These are phyloP conservation scores for Spodoptera litura DNA, from an alignment of 1,140 invertebrate genomes.

Conservation along the genomic window DNA sequence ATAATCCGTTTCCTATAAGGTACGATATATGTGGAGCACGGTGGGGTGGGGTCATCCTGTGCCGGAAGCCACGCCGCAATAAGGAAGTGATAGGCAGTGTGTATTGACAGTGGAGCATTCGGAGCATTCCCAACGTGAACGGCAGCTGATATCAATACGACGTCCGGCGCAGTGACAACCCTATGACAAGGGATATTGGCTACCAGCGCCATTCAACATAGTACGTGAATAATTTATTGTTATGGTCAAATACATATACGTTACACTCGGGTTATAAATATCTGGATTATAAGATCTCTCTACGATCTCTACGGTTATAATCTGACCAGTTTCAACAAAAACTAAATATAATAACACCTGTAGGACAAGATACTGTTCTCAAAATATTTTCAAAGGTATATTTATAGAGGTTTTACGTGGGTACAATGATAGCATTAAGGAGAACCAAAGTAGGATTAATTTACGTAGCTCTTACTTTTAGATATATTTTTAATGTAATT, in stretches of 20 bases:
- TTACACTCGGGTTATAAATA: background rate
- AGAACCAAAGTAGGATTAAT: too few relatives aligned
- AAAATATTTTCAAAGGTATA: too few relatives aligned
- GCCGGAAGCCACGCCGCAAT: slow-evolving; percentile 8
- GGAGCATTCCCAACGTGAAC: background rate
- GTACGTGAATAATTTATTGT: slow-evolving; percentile 36
- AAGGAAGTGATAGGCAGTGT: slow-evolving; percentile 18
- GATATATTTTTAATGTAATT: background rate
- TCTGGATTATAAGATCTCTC: too few relatives aligned
- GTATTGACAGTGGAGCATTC: background rate
- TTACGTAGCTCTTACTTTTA: background rate
- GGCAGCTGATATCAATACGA: background rate
- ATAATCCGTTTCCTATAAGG: background rate
- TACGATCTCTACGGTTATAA: too few relatives aligned
- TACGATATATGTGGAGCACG: background rate
- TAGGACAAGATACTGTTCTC: too few relatives aligned
- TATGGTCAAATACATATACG: slow-evolving; percentile 26
- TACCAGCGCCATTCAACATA: slow-evolving; percentile 16
- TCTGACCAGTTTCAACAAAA: too few relatives aligned
- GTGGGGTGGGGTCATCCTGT: background rate
- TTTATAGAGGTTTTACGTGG: too few relatives aligned
- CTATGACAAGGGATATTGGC: slow-evolving; percentile 13
- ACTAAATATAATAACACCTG: too few relatives aligned
- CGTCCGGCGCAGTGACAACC: background rate
- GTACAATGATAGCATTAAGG: too few relatives aligned